phyloP scores from a whole-genome alignment of 2,113 vertebrate genomes.

The Scomber colias region DNA sequence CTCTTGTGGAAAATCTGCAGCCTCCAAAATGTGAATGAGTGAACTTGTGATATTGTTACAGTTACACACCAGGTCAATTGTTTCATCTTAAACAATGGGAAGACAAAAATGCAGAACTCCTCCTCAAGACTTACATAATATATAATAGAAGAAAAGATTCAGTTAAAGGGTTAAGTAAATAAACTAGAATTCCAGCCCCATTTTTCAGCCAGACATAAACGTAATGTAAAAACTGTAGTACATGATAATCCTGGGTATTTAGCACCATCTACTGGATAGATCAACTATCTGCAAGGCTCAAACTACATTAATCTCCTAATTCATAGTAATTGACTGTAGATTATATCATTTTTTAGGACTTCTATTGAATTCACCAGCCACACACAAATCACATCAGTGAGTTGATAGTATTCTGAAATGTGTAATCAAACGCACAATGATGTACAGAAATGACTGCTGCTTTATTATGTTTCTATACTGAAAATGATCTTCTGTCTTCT shows the following conservation, averaged over 20 bases:
- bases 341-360: neutral
- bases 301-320: neutral
- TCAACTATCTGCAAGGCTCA: neutral
- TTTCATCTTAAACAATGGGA: no score
- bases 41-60: neutral
- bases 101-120: no score
- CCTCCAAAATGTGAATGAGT: neutral
- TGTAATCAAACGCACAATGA: neutral
- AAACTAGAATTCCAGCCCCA: neutral
- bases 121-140: no score
- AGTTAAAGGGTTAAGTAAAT: no score
- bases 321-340: neutral
- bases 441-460: neutral
- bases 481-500: neutral
- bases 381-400: slow-evolving; percentile 10
- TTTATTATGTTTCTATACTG: neutral
- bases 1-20: no score
- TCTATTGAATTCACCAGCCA: neutral
- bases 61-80: no score
- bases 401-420: slow-evolving; percentile 5
- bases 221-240: neutral
- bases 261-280: slow-evolving; percentile 52
- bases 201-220: neutral
- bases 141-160: no score
- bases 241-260: neutral